A percentile compares a stretch with the other conserved stretches of the same genome.
These are phyloP conservation scores for Neomorphus geoffroyi DNA, from an alignment of 2,797 vertebrate genomes.

Conservation along the genomic window DNA sequence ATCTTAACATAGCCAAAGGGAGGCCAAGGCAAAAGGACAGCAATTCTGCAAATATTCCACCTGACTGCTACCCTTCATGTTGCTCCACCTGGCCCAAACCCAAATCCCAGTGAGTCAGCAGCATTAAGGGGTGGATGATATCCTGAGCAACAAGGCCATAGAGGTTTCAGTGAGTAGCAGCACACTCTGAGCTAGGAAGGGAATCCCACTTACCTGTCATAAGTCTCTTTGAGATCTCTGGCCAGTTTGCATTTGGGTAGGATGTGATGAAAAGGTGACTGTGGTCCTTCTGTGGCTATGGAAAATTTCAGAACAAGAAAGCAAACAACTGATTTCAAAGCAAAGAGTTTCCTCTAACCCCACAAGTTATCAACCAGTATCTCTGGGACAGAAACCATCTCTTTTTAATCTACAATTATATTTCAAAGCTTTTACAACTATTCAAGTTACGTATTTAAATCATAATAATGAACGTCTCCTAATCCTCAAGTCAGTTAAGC, in stretches of 20 bases:
- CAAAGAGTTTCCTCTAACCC: neutral
- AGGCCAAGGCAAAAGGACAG: neutral
- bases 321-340: neutral
- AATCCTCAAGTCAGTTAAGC: neutral
- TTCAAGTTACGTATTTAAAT: neutral
- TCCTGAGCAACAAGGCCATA: neutral
- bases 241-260: slow-evolving; percentile 98
- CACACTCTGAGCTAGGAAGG: neutral
- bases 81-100: neutral
- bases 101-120: neutral
- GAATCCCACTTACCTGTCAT: slow-evolving; percentile 86
- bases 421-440: neutral
- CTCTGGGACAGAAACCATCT: neutral
- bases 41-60: neutral
- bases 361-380: neutral
- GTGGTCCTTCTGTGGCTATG: slow-evolving; percentile 84
- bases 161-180: neutral
- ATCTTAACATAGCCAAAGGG: neutral
- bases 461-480: neutral
- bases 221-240: slow-evolving; percentile 94
- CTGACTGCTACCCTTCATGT: neutral
- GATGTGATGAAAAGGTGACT: slow-evolving; percentile 96
- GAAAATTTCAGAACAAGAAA: slow-evolving; percentile 25
- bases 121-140: neutral
- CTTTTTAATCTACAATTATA: neutral